Evolutionary conservation across 2,888 invertebrate genomes (phyloP).

Genomic region (Lysandra coridon): DNA sequence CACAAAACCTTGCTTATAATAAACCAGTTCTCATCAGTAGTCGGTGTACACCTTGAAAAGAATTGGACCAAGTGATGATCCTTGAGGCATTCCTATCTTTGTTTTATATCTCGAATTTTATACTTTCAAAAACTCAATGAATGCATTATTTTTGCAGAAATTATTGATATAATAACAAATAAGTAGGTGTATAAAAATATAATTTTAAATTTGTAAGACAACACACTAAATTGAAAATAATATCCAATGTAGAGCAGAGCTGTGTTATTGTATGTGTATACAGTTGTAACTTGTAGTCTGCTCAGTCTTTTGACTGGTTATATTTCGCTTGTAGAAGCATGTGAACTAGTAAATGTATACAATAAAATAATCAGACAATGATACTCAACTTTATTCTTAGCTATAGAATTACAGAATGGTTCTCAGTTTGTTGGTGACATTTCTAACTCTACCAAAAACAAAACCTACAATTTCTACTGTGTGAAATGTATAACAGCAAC

Average conservation of each 20-base stretch:
- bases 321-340: too few relatives aligned
- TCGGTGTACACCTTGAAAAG: conserved; percentile 11
- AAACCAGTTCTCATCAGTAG: conserved; percentile 6
- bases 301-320: too few relatives aligned
- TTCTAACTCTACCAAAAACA: too few relatives aligned
- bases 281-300: too few relatives aligned
- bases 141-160: background rate
- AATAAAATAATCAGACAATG: too few relatives aligned
- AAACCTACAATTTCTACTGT: background rate
- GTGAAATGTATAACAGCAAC: background rate
- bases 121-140: background rate
- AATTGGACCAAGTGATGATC: conserved; percentile 1
- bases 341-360: too few relatives aligned
- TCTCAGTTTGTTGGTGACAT: too few relatives aligned
- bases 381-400: too few relatives aligned
- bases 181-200: background rate
- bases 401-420: too few relatives aligned
- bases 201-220: background rate
- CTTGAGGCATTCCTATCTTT: conserved; percentile 8
- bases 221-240: background rate
- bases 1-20: background rate
- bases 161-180: background rate
- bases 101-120: background rate
- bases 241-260: too few relatives aligned
- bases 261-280: too few relatives aligned